These are phyloP conservation scores for Quadriops clusia DNA, from an alignment of 2,888 invertebrate genomes.

Conservation along the genomic window DNA sequence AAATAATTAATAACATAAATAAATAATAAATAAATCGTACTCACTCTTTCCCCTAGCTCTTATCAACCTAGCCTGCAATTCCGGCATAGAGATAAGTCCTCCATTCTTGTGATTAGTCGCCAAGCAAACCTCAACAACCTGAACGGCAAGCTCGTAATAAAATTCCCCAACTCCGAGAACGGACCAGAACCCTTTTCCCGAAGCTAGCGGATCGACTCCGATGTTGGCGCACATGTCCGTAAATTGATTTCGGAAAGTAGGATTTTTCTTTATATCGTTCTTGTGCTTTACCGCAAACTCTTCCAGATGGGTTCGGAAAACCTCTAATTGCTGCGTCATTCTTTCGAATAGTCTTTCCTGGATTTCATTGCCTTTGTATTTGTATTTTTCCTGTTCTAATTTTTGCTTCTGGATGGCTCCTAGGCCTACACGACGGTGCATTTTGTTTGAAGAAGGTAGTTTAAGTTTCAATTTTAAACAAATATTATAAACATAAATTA, in stretches of 20 bases:
- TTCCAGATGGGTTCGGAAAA: constrained; percentile 82
- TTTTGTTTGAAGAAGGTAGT: no score
- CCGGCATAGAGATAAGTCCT: constrained; percentile 76
- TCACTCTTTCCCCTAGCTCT: constrained; percentile 65
- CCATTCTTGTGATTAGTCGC: constrained; percentile 90
- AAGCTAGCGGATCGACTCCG: constrained; percentile 95
- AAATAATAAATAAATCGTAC: no score
- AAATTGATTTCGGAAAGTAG: constrained; percentile 90
- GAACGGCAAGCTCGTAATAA: constrained; percentile 95
- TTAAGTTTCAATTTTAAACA: no score
- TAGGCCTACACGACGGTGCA: constrained; percentile 73
- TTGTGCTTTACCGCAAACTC: constrained; percentile 94
- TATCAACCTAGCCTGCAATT: constrained; percentile 61
- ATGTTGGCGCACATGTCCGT: constrained; percentile 99
- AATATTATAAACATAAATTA: no score
- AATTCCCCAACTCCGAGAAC: constrained; percentile 98
- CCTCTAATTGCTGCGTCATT: constrained; percentile 88
- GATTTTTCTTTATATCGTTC: constrained; percentile 86
- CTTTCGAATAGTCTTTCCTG: constrained; percentile 88
- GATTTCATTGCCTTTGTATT: constrained; percentile 81
- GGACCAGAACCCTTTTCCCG: constrained; percentile 96
- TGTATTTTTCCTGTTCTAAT: constrained; percentile 77
- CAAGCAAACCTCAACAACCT: constrained; percentile 95
- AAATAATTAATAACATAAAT: no score
- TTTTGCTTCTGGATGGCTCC: constrained; percentile 85